phyloP scores from a whole-genome alignment of 2,113 vertebrate genomes.

The Parus major region DNA sequence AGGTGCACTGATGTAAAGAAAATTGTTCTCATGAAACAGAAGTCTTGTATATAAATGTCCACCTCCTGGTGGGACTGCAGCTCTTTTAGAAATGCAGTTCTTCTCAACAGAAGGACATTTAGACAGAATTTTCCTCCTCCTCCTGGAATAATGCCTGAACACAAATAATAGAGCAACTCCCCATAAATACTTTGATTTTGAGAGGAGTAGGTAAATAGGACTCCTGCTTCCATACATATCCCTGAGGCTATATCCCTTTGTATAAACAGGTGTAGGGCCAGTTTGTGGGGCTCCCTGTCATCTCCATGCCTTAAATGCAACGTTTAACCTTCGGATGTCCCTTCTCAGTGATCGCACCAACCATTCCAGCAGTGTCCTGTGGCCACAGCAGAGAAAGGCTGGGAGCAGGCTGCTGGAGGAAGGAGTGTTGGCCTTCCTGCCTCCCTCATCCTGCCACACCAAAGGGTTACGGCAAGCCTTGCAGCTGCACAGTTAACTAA shows the following conservation, averaged over 20 bases:
- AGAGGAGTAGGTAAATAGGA: neutral
- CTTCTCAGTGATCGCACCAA: neutral
- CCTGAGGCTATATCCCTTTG: neutral
- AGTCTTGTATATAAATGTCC: neutral
- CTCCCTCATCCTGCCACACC: neutral
- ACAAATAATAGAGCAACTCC: neutral
- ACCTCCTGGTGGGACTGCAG: neutral
- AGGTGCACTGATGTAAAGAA: neutral
- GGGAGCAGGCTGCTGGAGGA: neutral
- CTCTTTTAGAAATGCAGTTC: neutral
- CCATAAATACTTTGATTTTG: neutral
- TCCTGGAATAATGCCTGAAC: neutral
- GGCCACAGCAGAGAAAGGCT: neutral
- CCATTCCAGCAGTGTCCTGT: neutral
- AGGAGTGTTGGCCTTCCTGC: neutral
- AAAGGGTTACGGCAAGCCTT: neutral
- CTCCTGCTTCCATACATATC: neutral
- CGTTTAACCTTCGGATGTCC: neutral
- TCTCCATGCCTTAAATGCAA: constrained; percentile 15
- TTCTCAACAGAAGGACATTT: neutral
- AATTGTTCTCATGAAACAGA: neutral
- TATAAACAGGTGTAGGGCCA: neutral
- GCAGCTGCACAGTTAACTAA: neutral
- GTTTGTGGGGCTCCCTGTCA: neutral
- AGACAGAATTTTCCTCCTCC: neutral